These are phyloP conservation scores for Lypha dubia DNA, from an alignment of 2,888 invertebrate species.

Conservation along the genomic window DNA sequence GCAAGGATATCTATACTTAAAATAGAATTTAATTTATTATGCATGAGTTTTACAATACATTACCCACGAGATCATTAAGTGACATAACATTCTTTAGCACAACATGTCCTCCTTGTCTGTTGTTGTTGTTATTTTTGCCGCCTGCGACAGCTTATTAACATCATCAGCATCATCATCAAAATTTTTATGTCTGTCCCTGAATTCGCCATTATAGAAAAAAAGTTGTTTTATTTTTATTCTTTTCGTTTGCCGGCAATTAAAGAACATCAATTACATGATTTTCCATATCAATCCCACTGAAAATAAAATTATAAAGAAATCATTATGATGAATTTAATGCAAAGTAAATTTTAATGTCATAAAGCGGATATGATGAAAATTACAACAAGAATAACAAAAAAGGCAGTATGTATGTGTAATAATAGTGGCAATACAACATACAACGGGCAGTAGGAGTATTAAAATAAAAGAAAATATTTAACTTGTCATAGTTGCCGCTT, in stretches of 20 bases:
- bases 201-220: neutral
- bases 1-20: constrained; percentile 61
- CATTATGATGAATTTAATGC: constrained; percentile 64
- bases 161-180: constrained; percentile 19
- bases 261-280: constrained; percentile 72
- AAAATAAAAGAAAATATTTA: constrained; percentile 57
- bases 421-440: constrained; percentile 26
- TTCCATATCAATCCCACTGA: constrained; percentile 67
- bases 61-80: constrained; percentile 67
- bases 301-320: neutral
- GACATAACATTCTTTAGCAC: constrained; percentile 67
- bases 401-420: neutral
- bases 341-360: constrained; percentile 67
- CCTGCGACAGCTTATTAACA: constrained; percentile 28
- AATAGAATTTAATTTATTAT: constrained; percentile 68
- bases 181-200: constrained; percentile 20
- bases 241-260: constrained; percentile 67
- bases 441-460: constrained; percentile 32
- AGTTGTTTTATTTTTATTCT: constrained; percentile 22
- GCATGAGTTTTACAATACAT: constrained; percentile 70
- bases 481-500: constrained; percentile 67
- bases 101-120: constrained; percentile 34
- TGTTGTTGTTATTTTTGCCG: neutral
- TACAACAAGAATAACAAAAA: constrained; percentile 32
- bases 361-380: constrained; percentile 68